These are phyloP conservation scores for Yoshiicerus persimilis DNA, from an alignment of 1,140 invertebrate species.

Conservation along the genomic window DNA sequence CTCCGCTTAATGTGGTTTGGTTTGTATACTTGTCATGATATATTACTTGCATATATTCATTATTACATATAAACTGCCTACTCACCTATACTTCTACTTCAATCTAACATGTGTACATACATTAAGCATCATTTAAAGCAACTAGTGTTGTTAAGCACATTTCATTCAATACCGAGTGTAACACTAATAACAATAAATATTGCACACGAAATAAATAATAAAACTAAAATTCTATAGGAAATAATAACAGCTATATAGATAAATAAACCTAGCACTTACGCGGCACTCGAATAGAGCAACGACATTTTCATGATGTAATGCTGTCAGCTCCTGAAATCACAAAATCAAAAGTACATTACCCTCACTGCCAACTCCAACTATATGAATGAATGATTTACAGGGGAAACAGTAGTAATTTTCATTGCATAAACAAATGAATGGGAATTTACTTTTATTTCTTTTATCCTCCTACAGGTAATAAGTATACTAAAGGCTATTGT, in stretches of 20 bases:
- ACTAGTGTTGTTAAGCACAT: no score
- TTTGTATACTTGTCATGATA: no score
- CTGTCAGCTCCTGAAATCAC: conserved; percentile 77
- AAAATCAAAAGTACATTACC: neutral
- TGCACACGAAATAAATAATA: neutral
- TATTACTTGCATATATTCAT: no score
- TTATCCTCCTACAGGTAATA: neutral
- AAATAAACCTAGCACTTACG: conserved; percentile 53
- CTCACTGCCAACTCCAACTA: no score
- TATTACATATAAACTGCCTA: no score
- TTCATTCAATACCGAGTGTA: neutral
- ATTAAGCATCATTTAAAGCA: no score
- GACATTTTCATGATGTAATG: conserved; percentile 96
- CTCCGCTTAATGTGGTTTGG: no score
- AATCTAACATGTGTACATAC: no score
- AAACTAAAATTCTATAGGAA: neutral
- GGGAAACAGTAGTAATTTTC: neutral
- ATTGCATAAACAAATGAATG: neutral
- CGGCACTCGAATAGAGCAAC: conserved; percentile 96
- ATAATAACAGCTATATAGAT: neutral
- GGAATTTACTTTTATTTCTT: neutral
- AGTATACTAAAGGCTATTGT: neutral
- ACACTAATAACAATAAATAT: conserved; percentile 4
- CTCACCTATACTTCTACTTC: no score
- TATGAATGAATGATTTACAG: neutral